Percentiles rank a stretch among this genome's conserved stretches.
phyloP scores from a whole-genome alignment of 2,113 vertebrate species.

The Coptodon bakossiorum region DNA sequence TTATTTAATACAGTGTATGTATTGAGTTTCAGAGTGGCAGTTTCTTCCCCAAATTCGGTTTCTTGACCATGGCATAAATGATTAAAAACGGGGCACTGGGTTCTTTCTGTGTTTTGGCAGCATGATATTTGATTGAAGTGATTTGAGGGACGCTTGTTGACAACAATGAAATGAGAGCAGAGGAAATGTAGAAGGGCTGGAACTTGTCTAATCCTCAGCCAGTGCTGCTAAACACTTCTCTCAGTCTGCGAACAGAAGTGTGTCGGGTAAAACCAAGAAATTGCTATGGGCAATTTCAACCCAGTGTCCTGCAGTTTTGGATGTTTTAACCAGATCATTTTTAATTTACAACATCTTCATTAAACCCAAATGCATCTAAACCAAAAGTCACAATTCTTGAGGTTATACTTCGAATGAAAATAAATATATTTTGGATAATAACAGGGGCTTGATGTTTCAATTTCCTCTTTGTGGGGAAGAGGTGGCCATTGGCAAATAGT shows the following conservation, averaged over 20 bases:
- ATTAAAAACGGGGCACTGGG: background rate
- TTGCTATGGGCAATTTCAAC: background rate
- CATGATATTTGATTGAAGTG: conserved; percentile 1
- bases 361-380: conserved; percentile 7
- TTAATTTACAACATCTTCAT: conserved; percentile 2
- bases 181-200: background rate
- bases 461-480: conserved; percentile 46
- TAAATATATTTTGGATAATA: conserved; percentile 40
- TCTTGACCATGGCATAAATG: conserved; percentile 6
- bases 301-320: background rate
- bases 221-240: background rate
- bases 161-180: conserved; percentile 7
- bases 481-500: conserved; percentile 17
- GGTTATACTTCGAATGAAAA: conserved; percentile 4
- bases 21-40: background rate
- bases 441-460: conserved; percentile 33
- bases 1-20: conserved; percentile 1
- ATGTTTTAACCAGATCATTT: background rate
- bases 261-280: background rate
- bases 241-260: background rate
- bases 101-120: background rate
- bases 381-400: background rate
- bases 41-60: background rate
- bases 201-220: background rate
- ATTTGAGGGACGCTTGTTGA: background rate